Evolutionary conservation across 2,797 vertebrate genomes (phyloP), one percentile per base, ranked within the genome.

Genomic region (Champsocephalus gunnari): DNA sequence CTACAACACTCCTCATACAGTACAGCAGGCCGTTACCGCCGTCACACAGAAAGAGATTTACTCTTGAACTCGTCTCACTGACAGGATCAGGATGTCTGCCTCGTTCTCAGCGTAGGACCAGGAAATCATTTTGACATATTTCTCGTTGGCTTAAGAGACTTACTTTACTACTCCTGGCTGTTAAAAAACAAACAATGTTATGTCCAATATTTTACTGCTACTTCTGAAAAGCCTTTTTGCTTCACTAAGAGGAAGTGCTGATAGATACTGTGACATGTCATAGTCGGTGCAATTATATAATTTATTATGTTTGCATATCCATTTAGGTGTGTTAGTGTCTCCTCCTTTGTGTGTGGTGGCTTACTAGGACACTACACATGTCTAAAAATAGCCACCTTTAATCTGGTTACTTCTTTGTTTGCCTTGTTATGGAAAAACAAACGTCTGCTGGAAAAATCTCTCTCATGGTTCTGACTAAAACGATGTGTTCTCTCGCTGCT

Each of bases 11-110:
- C 78, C 58, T 48, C 75, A 65, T 41, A 85, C 59, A 43, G 62
- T 41, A 86, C 59, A 13, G 9, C 58, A 73, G 80, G 66, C 60
- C 28, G 28, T 28, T 28, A 65, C 70, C 87, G 81, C 91, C 87
- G 88, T 71, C 89, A 86, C 79, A 55, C 28, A 48, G 82, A 87
- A 75, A 72, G 77, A 54, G 65, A 59, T 71, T 76, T 44, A 61
- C 72, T 71, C 61, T 48, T 62, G 11, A n/a, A 59, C 48, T 32
- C 62, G 34, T 71, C 12, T 71, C 60, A 57, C 14, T 47, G 55
- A 47, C 55, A 38, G 53, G 63, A 48, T 82, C 66, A 56, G 44
- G 2, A 12, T 57, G 12, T 53, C 55, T 7, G 24, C 49, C 41
- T 49, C 43, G 12, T 2, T 17, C 34, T 19, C 24, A 16, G 16